Percentiles rank a stretch among this genome's conserved stretches.
These are phyloP conservation scores for Drosophila merina DNA, from an alignment of 2,888 invertebrate genomes.

Conservation along the genomic window DNA sequence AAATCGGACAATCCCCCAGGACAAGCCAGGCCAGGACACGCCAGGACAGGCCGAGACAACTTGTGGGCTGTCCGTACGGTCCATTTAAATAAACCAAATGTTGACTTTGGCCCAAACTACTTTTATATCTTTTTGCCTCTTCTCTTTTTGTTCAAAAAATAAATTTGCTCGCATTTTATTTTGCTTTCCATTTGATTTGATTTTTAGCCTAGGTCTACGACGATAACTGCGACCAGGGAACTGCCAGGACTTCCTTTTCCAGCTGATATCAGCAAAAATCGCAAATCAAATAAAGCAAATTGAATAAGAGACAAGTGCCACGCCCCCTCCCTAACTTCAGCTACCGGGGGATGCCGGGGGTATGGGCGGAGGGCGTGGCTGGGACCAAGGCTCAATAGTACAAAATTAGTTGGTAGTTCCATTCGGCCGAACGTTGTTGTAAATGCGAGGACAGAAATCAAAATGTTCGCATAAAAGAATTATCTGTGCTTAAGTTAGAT, in stretches of 20 bases:
- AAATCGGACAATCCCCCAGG: constrained; percentile 5
- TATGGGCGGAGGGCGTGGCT: constrained; percentile 58
- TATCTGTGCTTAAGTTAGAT: constrained; percentile 79
- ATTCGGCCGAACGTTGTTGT: constrained; percentile 42
- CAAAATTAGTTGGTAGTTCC: constrained; percentile 71
- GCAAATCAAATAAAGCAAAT: constrained; percentile 78
- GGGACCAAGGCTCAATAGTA: constrained; percentile 43
- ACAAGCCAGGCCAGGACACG: not conserved
- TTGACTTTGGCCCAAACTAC: constrained; percentile 44
- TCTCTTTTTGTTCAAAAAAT: constrained; percentile 47
- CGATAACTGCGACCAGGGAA: not conserved
- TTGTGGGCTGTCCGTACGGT: constrained; percentile 54
- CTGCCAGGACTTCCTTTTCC: constrained; percentile 39
- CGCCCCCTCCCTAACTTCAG: constrained; percentile 34
- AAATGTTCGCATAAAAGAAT: constrained; percentile 78
- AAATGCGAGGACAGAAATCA: constrained; percentile 64
- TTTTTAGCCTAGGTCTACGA: constrained; percentile 56
- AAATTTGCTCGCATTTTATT: constrained; percentile 68
- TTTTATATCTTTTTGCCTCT: constrained; percentile 28
- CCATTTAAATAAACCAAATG: constrained; percentile 52
- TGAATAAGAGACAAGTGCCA: constrained; percentile 74
- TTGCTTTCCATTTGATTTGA: constrained; percentile 68
- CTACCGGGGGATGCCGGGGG: constrained; percentile 9
- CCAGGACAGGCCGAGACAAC: constrained; percentile 7
- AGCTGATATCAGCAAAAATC: constrained; percentile 71